Evolutionary conservation across 1,140 invertebrate genomes (phyloP).

Genomic region (Luehdorfia chinensis): DNA sequence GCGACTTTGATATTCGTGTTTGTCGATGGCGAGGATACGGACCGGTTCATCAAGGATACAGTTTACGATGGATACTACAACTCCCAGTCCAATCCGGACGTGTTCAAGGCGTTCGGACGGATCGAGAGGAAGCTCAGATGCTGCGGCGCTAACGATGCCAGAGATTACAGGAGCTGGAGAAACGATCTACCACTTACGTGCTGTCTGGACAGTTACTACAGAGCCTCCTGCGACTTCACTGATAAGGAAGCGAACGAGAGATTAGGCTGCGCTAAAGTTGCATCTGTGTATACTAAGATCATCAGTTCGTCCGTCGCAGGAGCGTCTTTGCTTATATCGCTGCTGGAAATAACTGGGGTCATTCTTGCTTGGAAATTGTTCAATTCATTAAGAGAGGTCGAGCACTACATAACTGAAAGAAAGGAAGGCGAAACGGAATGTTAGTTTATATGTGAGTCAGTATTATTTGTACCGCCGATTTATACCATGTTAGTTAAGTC

Average conservation of each 20-base stretch:
- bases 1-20: constrained; percentile 65
- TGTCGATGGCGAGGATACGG: constrained; percentile 65
- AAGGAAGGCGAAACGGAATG: constrained; percentile 71
- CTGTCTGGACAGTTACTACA: constrained; percentile 59
- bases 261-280: constrained; percentile 67
- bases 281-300: constrained; percentile 67
- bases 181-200: constrained; percentile 65
- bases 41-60: constrained; percentile 65
- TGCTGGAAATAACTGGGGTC: constrained; percentile 56
- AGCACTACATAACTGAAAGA: constrained; percentile 65
- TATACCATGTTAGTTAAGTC: constrained; percentile 20
- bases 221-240: constrained; percentile 63
- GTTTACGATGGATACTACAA: constrained; percentile 71
- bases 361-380: constrained; percentile 65
- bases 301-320: constrained; percentile 65
- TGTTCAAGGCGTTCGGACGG: constrained; percentile 56
- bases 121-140: constrained; percentile 64
- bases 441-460: constrained; percentile 37
- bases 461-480: constrained; percentile 28
- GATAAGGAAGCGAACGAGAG: constrained; percentile 70
- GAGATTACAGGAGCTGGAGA: constrained; percentile 67
- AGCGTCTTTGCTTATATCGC: constrained; percentile 53
- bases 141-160: constrained; percentile 66
- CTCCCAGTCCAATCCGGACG: constrained; percentile 61
- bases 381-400: constrained; percentile 53